These are phyloP conservation scores for Gopherus flavomarginatus DNA, from an alignment of 2,113 vertebrate genomes.

Conservation along the genomic window DNA sequence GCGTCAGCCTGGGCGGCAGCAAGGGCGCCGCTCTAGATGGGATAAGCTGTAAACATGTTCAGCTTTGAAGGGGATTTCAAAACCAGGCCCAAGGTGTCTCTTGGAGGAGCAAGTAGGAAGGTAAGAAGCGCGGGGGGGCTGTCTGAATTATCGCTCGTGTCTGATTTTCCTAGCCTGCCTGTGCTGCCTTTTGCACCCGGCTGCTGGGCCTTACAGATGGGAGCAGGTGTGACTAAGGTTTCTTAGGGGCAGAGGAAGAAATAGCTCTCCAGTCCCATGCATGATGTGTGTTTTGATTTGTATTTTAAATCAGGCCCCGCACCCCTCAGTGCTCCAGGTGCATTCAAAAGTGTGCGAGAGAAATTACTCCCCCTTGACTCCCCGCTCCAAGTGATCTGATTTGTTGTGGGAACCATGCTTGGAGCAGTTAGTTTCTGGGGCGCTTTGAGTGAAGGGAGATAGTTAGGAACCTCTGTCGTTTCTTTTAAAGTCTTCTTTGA, in stretches of 20 bases:
- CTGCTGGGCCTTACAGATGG: conserved; percentile 32
- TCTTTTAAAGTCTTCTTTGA: accelerated
- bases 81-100: conserved; percentile 97
- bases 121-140: conserved; percentile 69
- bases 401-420: neutral
- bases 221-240: conserved; percentile 65
- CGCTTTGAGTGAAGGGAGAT: no score
- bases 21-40: conserved; percentile 82
- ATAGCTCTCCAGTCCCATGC: neutral
- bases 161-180: neutral
- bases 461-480: neutral
- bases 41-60: conserved; percentile 92
- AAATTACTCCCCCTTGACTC: no score
- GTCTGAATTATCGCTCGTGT: neutral
- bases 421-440: neutral
- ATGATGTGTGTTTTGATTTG: neutral
- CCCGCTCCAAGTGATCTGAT: neutral
- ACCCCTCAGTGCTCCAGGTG: neutral
- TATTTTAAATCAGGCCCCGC: neutral
- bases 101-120: conserved; percentile 97
- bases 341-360: conserved; percentile 35
- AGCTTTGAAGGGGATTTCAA: conserved; percentile 99
- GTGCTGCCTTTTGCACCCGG: neutral
- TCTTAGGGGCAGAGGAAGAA: neutral
- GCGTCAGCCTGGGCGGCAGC: neutral